Conservation (phyloP, 2,113 vertebrate genomes). For the Gila orcuttii region DNA sequence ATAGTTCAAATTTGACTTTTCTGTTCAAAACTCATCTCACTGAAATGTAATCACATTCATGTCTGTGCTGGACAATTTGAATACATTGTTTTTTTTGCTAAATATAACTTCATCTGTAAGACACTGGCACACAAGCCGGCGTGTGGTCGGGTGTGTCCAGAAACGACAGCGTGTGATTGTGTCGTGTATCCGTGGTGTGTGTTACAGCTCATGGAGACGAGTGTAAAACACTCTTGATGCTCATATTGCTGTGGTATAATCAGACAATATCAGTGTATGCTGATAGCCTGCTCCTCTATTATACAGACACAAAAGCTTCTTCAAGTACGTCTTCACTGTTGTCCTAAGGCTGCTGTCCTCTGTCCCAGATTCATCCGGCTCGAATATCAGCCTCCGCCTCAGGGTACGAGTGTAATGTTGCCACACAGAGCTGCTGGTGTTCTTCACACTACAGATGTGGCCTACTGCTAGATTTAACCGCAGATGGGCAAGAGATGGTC, state of each 20-base stretch:
- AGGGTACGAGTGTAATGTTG: slow-evolving; percentile 8
- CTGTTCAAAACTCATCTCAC: not conserved
- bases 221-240: not conserved
- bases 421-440: slow-evolving; percentile 1
- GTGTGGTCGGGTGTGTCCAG: not conserved
- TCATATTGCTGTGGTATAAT: slow-evolving; percentile 24
- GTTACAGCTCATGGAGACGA: slow-evolving; percentile 8
- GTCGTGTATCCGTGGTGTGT: not conserved
- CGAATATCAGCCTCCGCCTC: slow-evolving; percentile 24
- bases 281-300: slow-evolving; percentile 26
- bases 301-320: slow-evolving; percentile 30
- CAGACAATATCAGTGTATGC: not conserved
- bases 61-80: not conserved
- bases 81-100: too few relatives aligned
- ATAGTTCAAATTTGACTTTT: not conserved
- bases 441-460: slow-evolving; percentile 12
- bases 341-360: slow-evolving; percentile 31
- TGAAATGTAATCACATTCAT: not conserved
- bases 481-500: not conserved
- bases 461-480: not conserved
- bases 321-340: not conserved
- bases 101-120: not conserved
- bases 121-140: not conserved
- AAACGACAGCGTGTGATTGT: not conserved
- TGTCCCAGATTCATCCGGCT: slow-evolving; percentile 23